Evolutionary conservation across 37 sponge, comb jelly and placozoan species (phyloP).

Genomic region (Aplysina aerophoba): DNA sequence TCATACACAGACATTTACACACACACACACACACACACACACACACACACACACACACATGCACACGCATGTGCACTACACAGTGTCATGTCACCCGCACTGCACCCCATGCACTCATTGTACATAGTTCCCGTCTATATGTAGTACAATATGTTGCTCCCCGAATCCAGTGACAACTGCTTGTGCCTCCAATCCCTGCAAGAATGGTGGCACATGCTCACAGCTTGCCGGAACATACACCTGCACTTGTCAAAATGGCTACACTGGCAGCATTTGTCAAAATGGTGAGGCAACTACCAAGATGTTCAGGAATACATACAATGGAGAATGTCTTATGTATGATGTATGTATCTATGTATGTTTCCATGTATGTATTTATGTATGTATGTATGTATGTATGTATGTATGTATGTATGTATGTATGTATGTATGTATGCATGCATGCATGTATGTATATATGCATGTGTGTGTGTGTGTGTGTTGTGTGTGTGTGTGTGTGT

Average conservation of each 20-base stretch:
- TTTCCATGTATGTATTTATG: constrained; percentile 27
- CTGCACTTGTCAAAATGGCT: background rate
- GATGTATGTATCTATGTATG: constrained; percentile 21
- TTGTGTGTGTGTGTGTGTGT: constrained; percentile 48
- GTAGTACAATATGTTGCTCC: too few relatives aligned
- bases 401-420: constrained; percentile 19
- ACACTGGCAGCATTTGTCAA: background rate
- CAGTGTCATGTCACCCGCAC: too few relatives aligned
- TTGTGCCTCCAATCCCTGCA: constrained; percentile 19
- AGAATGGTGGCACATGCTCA: background rate
- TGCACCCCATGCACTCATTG: too few relatives aligned
- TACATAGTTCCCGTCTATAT: too few relatives aligned
- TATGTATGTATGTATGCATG: constrained; percentile 24
- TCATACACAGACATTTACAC: too few relatives aligned
- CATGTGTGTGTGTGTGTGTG: constrained; percentile 39
- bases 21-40: too few relatives aligned
- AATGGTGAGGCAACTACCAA: background rate
- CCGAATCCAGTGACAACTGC: background rate
- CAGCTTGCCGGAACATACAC: constrained; percentile 19
- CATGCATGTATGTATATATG: constrained; percentile 17
- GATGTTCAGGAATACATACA: too few relatives aligned
- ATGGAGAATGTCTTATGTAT: too few relatives aligned
- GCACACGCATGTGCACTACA: too few relatives aligned
- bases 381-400: constrained; percentile 43
- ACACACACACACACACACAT: too few relatives aligned